These are phyloP conservation scores for Microctenopoma steveboyesi DNA, from an alignment of 2,797 vertebrate genomes.

Conservation along the genomic window DNA sequence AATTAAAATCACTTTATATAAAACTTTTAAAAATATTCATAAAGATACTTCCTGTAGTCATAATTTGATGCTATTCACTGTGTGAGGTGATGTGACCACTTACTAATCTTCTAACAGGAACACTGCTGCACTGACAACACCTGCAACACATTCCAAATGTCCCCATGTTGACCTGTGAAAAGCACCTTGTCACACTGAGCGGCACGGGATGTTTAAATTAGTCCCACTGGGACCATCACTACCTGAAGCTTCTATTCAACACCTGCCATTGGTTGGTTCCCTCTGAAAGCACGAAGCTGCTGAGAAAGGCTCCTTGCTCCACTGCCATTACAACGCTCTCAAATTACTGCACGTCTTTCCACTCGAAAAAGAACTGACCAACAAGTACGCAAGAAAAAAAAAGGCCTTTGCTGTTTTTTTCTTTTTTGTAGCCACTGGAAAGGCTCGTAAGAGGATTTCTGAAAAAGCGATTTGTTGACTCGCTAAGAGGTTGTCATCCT, in stretches of 20 bases:
- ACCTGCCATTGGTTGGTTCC: conserved; percentile 24
- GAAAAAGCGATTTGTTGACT: conserved; percentile 70
- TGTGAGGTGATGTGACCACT: neutral
- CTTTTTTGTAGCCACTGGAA: conserved; percentile 25
- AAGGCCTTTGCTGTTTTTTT: conserved; percentile 10
- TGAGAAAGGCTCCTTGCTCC: neutral
- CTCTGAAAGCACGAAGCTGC: conserved; percentile 8
- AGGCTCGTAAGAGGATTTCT: conserved; percentile 68
- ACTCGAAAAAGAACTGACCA: conserved; percentile 5
- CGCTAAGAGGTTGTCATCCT: conserved; percentile 61
- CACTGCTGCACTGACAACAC: neutral
- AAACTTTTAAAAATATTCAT: too few relatives aligned
- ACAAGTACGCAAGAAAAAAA: conserved; percentile 25
- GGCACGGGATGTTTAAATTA: conserved; percentile 32
- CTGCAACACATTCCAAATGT: conserved; percentile 26
- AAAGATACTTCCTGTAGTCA: neutral
- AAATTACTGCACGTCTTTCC: conserved; percentile 4
- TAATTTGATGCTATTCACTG: neutral
- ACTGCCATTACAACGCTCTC: neutral
- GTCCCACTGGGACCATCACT: conserved; percentile 42
- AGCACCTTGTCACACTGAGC: conserved; percentile 13
- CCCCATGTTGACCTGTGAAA: conserved; percentile 30
- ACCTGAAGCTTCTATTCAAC: conserved; percentile 21
- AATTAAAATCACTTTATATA: neutral
- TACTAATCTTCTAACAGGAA: conserved; percentile 1